Conservation (phyloP, 2,888 invertebrate species). For the Oligia latruncula region DNA sequence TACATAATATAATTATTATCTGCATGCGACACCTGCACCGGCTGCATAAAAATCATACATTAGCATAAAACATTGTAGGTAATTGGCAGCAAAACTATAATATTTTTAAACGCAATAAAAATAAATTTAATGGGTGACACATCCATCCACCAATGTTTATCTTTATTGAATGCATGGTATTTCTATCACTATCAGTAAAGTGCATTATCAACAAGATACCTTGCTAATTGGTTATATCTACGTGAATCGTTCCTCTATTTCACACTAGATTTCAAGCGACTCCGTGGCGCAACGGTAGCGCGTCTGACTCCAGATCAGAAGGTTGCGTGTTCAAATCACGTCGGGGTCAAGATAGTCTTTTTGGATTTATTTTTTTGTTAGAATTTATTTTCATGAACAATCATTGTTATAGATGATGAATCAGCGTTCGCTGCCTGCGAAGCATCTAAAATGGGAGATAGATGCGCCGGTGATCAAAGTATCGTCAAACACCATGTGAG, state of each 20-base stretch:
- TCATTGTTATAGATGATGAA: slow-evolving; percentile 80
- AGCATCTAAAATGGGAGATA: slow-evolving; percentile 71
- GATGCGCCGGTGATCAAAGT: slow-evolving; percentile 78
- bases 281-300: slow-evolving; percentile 99
- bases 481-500: slow-evolving; percentile 79
- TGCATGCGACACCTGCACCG: not conserved
- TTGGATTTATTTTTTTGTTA: slow-evolving; percentile 39
- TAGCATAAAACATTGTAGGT: not conserved
- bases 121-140: not conserved
- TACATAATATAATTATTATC: not conserved
- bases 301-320: slow-evolving; percentile 99
- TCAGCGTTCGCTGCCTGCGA: slow-evolving; percentile 84
- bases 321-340: slow-evolving; percentile 99
- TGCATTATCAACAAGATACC: slow-evolving; percentile 6
- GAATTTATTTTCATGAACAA: slow-evolving; percentile 8
- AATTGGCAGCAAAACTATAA: slow-evolving; percentile 87
- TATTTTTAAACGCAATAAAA: not conserved
- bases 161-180: not conserved
- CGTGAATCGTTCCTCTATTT: slow-evolving; percentile 18
- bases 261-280: slow-evolving; percentile 79
- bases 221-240: not conserved
- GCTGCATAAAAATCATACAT: not conserved
- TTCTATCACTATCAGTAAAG: slow-evolving; percentile 4
- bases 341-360: slow-evolving; percentile 93
- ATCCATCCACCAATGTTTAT: not conserved